Percentiles rank a stretch among this genome's conserved stretches.
phyloP scores from a whole-genome alignment of 2,113 vertebrate genomes.

The Stomatorhinus ivindoensis region DNA sequence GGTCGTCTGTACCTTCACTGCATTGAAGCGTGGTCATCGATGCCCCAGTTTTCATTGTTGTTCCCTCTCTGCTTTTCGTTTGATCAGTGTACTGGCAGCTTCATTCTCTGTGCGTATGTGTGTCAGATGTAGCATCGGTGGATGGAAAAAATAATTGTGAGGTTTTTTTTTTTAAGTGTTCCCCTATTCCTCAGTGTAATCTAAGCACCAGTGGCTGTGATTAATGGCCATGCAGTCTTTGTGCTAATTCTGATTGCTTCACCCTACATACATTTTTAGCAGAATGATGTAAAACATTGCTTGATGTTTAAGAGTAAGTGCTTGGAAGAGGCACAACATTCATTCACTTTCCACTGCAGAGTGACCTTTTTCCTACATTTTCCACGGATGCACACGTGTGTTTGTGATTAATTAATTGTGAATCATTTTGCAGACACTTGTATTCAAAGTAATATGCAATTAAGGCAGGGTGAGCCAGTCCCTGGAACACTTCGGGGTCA shows the following conservation, averaged over 20 bases:
- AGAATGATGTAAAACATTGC: neutral
- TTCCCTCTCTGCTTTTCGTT: neutral
- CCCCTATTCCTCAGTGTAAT: neutral
- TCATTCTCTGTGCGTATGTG: neutral
- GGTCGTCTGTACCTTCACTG: neutral
- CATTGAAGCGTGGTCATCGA: neutral
- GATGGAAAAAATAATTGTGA: neutral
- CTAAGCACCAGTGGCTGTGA: neutral
- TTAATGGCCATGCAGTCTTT: neutral
- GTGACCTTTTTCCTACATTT: neutral
- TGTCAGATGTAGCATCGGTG: neutral
- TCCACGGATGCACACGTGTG: neutral
- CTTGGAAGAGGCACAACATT: neutral
- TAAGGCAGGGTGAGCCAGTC: neutral
- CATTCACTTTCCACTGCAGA: neutral
- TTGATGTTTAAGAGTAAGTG: neutral
- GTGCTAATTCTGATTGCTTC: neutral
- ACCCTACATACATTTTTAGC: neutral
- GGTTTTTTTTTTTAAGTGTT: neutral
- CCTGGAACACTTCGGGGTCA: neutral
- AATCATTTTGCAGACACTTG: neutral
- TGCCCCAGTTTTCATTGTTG: neutral
- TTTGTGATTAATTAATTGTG: neutral
- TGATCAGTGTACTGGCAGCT: neutral
- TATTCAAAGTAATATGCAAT: neutral